Conservation (phyloP, 2,797 vertebrate species). For the Sternotherus odoratus region DNA sequence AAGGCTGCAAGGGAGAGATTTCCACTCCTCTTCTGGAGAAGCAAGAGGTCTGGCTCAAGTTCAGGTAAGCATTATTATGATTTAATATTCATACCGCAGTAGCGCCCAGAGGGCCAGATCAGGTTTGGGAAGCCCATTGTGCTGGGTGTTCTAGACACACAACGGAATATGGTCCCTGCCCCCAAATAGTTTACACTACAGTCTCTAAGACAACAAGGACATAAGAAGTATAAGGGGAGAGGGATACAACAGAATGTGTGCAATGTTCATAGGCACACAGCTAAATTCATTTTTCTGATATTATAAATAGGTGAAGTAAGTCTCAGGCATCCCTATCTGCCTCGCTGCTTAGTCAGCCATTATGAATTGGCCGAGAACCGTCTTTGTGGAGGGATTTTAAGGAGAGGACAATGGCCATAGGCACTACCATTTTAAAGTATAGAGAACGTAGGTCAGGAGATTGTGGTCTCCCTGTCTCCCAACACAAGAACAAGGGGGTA, state of each 20-base stretch:
- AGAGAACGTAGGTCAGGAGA: neutral
- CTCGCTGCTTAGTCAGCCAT: neutral
- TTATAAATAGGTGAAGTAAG: neutral
- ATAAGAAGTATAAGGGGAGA: neutral
- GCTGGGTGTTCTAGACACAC: neutral
- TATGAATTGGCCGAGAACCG: neutral
- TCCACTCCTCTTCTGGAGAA: neutral
- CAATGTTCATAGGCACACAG: neutral
- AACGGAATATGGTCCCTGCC: neutral
- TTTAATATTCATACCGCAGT: neutral
- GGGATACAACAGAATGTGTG: neutral
- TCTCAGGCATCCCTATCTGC: neutral
- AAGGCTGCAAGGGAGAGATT: neutral
- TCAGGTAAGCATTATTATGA: neutral
- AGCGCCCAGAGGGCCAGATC: neutral
- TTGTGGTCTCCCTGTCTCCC: neutral
- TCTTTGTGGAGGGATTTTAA: neutral
- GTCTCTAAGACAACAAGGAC: neutral
- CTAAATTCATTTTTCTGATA: neutral
- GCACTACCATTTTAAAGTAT: neutral
- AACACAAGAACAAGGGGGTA: neutral
- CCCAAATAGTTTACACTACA: neutral
- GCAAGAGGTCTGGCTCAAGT: neutral
- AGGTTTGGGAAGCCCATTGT: neutral
- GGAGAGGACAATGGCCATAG: neutral